Conservation (phyloP, 2,797 vertebrate genomes). For the Lepus townsendii region DNA sequence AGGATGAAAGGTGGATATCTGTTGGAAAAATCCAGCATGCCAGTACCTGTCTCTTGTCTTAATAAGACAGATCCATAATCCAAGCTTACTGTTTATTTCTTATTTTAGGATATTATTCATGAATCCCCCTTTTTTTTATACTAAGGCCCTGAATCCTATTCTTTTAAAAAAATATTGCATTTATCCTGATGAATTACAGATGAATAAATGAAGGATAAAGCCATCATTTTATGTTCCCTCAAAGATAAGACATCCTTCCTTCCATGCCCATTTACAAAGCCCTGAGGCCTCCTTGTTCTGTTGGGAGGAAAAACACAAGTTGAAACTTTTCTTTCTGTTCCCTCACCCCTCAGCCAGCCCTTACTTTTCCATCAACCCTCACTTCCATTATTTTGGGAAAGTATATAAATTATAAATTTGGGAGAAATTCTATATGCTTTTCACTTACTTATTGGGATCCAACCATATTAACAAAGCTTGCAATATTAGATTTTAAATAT, state of each 20-base stretch:
- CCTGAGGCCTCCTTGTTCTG: not conserved
- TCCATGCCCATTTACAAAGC: not conserved
- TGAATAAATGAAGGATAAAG: conserved; percentile 46
- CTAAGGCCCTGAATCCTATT: not conserved
- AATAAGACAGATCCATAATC: conserved; percentile 35
- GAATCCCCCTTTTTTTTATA: not conserved
- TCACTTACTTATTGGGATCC: not conserved
- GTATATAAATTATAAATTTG: conserved; percentile 59
- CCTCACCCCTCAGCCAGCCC: not conserved
- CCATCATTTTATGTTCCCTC: conserved; percentile 37
- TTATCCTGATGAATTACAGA: conserved; percentile 39
- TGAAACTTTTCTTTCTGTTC: not conserved
- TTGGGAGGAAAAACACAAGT: not conserved
- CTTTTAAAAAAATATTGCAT: not conserved
- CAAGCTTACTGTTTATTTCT: conserved; percentile 30
- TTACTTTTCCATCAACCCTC: not conserved
- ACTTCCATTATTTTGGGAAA: conserved; percentile 30
- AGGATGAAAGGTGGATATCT: conserved; percentile 50
- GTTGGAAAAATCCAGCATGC: conserved; percentile 20
- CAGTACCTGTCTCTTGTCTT: conserved; percentile 9
- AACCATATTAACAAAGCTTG: not conserved
- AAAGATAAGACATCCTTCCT: conserved; percentile 41
- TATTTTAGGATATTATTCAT: conserved; percentile 45
- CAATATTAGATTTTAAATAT: conserved; percentile 61
- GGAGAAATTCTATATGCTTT: conserved; percentile 43